phyloP scores from a whole-genome alignment of 1,140 invertebrate genomes.

The Drosophila asahinai region DNA sequence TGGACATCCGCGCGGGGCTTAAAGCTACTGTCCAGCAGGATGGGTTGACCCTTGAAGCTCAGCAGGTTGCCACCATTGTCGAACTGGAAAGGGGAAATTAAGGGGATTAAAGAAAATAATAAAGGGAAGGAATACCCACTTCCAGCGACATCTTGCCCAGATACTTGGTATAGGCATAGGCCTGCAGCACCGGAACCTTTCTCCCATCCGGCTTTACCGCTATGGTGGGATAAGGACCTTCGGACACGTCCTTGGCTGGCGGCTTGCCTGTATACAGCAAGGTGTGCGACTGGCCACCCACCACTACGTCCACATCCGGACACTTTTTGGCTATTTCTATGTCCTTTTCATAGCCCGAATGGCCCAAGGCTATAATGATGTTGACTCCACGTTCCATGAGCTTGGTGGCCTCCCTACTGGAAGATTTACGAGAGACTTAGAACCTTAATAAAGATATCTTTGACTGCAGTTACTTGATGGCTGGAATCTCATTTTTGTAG shows the following conservation, averaged over 20 bases:
- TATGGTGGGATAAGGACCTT: constrained; percentile 92
- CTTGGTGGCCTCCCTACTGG: constrained; percentile 87
- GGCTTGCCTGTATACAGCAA: constrained; percentile 87
- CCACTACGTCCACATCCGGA: constrained; percentile 93
- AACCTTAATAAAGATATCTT: rapidly evolving
- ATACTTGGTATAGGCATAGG: constrained; percentile 96
- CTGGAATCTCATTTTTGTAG: constrained; percentile 90
- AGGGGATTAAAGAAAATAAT: neutral
- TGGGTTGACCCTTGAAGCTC: constrained; percentile 90
- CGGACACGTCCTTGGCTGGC: constrained; percentile 72
- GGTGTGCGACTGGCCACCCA: constrained; percentile 95
- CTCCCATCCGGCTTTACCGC: constrained; percentile 90
- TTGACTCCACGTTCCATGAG: constrained; percentile 89
- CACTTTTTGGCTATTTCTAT: constrained; percentile 91
- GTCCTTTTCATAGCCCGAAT: constrained; percentile 93
- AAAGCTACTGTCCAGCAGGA: constrained; percentile 89
- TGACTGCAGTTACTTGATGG: constrained; percentile 86
- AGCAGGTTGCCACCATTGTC: constrained; percentile 90
- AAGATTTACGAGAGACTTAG: too few species aligned
- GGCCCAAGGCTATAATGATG: constrained; percentile 95
- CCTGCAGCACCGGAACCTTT: constrained; percentile 93
- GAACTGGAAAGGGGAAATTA: constrained; percentile 87
- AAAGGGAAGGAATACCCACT: constrained; percentile 14
- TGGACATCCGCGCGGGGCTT: constrained; percentile 88
- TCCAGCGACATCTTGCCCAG: constrained; percentile 89